Base-by-base conservation (phyloP, 2,888 invertebrate species). In the Opisthograptis luteolata region DNA sequence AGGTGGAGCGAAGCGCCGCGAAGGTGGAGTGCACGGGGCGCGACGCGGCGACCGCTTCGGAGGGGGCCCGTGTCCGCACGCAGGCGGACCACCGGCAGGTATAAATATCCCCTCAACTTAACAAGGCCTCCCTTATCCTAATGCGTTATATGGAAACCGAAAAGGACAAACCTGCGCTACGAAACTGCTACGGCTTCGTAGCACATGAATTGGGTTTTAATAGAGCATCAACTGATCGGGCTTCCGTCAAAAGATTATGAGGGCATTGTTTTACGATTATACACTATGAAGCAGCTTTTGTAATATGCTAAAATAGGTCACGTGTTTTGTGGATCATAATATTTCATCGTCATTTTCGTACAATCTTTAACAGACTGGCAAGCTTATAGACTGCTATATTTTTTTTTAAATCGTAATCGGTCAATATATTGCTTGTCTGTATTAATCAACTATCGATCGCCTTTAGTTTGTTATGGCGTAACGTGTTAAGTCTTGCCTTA, bases 11-110 rank as follows among this genome's bases (percentile, higher is more conserved):
- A 89, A 59, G 87, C 88, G 36, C 89, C 89, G 25, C 79, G 91
- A 6, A 73, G 91, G 8, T 89, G 91, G 87, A 90, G 91, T 55
- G 91, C 91, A 7, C 73, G 91, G 3, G 91, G 91, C 1, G 85
- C 88, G 1, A 53, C 81, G 1, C 73, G 89, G 4, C 74, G 92
- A 51, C 91, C 92, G 17, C 79, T 92, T 12, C 79, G 93, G 50
- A 87, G 92, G 60, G 76, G 87, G 53, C 93, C 93, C 13, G 84
- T 92, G 45, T 91, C 92, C 53, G 92, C 87, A 39, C 78, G 93
- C 40, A 85, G 93, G 73, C 84, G 93, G 67, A 93, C 93, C 37
- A 93, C 93, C 59, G 93, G 93, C 84, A 93, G 93, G 93, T 93
- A 92, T 62, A 64, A 14, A 39, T 15, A 31, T 5, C 24, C 31